Evolutionary conservation across 2,888 invertebrate species (phyloP), one percentile per base, ranked within the genome.

Genomic region (Epistrophe eligans): DNA sequence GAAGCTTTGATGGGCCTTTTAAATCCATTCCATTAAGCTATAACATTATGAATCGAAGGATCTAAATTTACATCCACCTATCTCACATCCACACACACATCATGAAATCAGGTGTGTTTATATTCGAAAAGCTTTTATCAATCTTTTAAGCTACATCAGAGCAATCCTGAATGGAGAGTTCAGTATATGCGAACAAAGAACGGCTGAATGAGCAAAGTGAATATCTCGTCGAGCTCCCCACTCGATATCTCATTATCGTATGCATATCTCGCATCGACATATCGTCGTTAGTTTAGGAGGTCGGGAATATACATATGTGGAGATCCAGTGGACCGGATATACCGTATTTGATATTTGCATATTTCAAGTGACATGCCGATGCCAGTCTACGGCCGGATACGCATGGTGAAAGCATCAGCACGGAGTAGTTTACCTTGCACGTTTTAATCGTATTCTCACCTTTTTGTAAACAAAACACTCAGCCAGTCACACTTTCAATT

Each of bases 371-470:
- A 32, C 66, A 74, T 58, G 35, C 1, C 9, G n/a, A n/a, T n/a
- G 4, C 1, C 13, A 13, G 48, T 48, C n/a, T n/a, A 17, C 28
- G 55, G 24, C 55, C n/a, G 40, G 55, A 52, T 67, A 35, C 35
- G 50, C 9, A 38, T 11, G 10, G 28, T 45, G 8, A 45, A 45
- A 45, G 45, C 45, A 43, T 58, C 79, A 83, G 50, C 48, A 55
- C 24, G 43, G 82, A 15, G 38, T 64, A 55, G 60, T 79, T 57
- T 71, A 58, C 64, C 55, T 71, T 62, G 52, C 60, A 43, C 71
- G 73, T 74, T 85, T 82, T 50, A 85, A 82, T 85, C 77, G 85
- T 66, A 66, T 87, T 87, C 76, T 79, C 87, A 87, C 87, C 83
- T 87, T 60, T 79, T 60, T 72, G 60, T 79, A 87, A 83, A 79